phyloP scores from a whole-genome alignment of 1,140 invertebrate species.

The Macrocentrus cingulum region DNA sequence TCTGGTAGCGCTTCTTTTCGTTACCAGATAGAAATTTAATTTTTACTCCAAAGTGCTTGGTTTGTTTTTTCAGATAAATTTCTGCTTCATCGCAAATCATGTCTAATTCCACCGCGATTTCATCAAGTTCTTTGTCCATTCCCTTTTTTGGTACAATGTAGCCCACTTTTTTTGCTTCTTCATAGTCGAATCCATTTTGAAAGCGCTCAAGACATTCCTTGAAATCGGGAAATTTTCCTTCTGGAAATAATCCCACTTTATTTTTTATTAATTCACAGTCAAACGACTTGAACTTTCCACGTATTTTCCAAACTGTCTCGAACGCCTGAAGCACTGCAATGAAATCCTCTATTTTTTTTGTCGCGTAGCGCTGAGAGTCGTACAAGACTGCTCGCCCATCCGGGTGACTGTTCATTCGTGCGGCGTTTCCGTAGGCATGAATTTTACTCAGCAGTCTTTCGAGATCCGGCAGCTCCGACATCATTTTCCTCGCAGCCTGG shows the following conservation, averaged over 20 bases:
- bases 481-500: slow-evolving; percentile 65
- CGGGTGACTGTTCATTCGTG: slow-evolving; percentile 77
- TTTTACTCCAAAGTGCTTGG: slow-evolving; percentile 64
- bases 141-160: slow-evolving; percentile 83
- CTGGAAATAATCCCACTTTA: slow-evolving; percentile 61
- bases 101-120: slow-evolving; percentile 66
- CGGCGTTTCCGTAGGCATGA: slow-evolving; percentile 81
- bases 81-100: slow-evolving; percentile 73
- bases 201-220: slow-evolving; percentile 77
- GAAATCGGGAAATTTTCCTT: slow-evolving; percentile 78
- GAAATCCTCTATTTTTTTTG: slow-evolving; percentile 87
- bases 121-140: slow-evolving; percentile 88
- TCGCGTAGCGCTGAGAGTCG: slow-evolving; percentile 86
- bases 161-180: slow-evolving; percentile 81
- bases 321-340: slow-evolving; percentile 83
- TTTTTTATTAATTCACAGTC: slow-evolving; percentile 61
- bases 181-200: slow-evolving; percentile 86
- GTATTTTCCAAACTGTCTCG: slow-evolving; percentile 66
- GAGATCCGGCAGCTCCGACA: slow-evolving; percentile 88
- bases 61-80: slow-evolving; percentile 74
- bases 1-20: slow-evolving; percentile 90
- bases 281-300: slow-evolving; percentile 64
- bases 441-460: slow-evolving; percentile 92
- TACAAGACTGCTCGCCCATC: slow-evolving; percentile 92
- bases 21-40: slow-evolving; percentile 75